Percentiles rank a stretch among this genome's conserved stretches.
phyloP scores from a whole-genome alignment of 1,140 invertebrate genomes.

The Drosophila pseudoobscura region DNA sequence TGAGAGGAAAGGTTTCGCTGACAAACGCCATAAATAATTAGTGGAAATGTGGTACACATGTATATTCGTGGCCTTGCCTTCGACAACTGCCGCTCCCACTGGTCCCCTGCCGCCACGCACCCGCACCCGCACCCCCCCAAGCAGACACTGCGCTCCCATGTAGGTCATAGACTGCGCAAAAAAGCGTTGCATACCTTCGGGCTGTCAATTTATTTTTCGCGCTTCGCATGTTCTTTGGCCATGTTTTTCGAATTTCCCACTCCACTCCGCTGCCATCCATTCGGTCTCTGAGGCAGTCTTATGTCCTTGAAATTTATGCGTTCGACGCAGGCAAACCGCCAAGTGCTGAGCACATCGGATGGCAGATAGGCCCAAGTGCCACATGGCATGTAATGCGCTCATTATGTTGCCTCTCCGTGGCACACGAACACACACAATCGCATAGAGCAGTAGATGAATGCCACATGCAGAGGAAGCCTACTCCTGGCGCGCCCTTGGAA shows the following conservation, averaged over 20 bases:
- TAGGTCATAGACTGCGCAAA: slow-evolving; percentile 64
- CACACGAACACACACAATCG: slow-evolving; percentile 21
- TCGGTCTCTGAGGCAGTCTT: slow-evolving; percentile 9
- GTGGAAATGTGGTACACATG: neutral
- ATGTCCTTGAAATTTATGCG: slow-evolving; percentile 79
- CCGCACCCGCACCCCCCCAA: neutral
- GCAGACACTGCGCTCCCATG: slow-evolving; percentile 27
- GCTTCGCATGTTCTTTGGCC: slow-evolving; percentile 63
- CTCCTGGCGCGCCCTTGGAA: slow-evolving; percentile 47
- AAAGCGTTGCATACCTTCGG: slow-evolving; percentile 67
- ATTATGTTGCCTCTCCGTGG: slow-evolving; percentile 60
- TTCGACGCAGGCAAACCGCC: slow-evolving; percentile 69
- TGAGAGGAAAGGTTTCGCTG: too few relatives aligned
- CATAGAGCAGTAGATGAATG: slow-evolving; percentile 54
- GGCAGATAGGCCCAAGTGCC: slow-evolving; percentile 51
- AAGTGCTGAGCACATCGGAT: slow-evolving; percentile 51
- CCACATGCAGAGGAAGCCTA: slow-evolving; percentile 51
- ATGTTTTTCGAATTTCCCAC: slow-evolving; percentile 26
- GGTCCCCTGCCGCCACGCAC: too few relatives aligned
- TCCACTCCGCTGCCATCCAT: neutral
- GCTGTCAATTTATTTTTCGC: slow-evolving; percentile 76
- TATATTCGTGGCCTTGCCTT: slow-evolving; percentile 1
- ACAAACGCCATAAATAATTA: slow-evolving; percentile 7
- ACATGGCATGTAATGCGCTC: slow-evolving; percentile 77
- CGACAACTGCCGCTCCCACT: neutral